phyloP scores from a whole-genome alignment of 2,888 invertebrate genomes.

The Ormyrus thymus region DNA sequence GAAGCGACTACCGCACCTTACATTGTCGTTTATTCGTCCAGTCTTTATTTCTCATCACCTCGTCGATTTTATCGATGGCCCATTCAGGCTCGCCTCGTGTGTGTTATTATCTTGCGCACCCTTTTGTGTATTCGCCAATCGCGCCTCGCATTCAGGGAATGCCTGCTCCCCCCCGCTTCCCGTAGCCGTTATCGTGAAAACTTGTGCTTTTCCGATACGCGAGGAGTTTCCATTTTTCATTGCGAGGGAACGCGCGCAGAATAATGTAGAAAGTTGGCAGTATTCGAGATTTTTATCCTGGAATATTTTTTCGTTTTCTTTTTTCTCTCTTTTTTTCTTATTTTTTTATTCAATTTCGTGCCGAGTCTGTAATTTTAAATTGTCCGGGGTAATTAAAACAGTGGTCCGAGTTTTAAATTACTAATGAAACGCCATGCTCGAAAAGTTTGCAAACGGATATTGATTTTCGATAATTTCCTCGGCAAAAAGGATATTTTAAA shows the following conservation, averaged over 20 bases:
- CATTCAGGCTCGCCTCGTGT: neutral
- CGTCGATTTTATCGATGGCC: slow-evolving; percentile 31
- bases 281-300: too few species aligned
- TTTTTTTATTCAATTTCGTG: too few species aligned
- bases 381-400: too few species aligned
- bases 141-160: neutral
- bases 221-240: neutral
- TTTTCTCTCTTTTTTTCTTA: too few species aligned
- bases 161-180: neutral
- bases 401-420: too few species aligned
- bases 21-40: neutral
- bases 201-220: neutral
- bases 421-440: too few species aligned
- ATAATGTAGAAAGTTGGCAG: neutral
- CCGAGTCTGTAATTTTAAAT: too few species aligned
- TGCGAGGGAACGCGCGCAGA: neutral
- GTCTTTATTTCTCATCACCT: neutral
- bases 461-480: too few species aligned
- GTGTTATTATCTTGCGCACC: neutral
- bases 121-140: neutral
- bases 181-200: slow-evolving; percentile 26
- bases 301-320: too few species aligned
- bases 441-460: too few species aligned
- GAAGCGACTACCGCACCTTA: neutral
- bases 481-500: too few species aligned